phyloP scores from a whole-genome alignment of 2,113 vertebrate genomes.

The Passer domesticus region DNA sequence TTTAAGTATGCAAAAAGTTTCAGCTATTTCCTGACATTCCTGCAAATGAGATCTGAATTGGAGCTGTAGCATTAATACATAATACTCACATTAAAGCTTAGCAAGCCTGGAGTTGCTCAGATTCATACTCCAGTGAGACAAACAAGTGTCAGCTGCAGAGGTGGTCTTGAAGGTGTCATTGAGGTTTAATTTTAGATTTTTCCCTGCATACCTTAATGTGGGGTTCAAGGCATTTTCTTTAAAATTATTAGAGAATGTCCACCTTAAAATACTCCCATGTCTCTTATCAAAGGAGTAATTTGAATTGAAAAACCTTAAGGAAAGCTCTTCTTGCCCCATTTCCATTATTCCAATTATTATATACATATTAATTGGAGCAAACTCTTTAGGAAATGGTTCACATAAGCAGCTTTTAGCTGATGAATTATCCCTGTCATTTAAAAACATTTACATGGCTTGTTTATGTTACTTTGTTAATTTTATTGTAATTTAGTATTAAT shows the following conservation, averaged over 20 bases:
- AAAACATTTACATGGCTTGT: not conserved
- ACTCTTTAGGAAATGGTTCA: not conserved
- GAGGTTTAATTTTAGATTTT: not conserved
- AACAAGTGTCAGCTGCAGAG: not conserved
- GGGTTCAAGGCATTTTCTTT: not conserved
- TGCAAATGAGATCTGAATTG: not conserved
- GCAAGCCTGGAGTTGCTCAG: not conserved
- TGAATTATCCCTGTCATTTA: not conserved
- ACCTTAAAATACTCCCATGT: not conserved
- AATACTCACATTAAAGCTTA: not conserved
- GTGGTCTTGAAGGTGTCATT: not conserved
- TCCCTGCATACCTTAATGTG: not conserved
- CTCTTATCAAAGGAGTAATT: not conserved
- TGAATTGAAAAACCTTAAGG: not conserved
- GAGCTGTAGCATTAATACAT: not conserved
- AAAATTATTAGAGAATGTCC: not conserved
- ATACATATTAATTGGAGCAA: not conserved
- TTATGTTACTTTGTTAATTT: slow-evolving; percentile 23
- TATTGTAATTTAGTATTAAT: slow-evolving; percentile 44
- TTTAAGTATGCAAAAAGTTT: not conserved
- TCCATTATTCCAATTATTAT: not conserved
- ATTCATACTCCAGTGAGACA: not conserved
- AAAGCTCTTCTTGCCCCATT: not conserved
- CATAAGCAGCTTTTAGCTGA: not conserved
- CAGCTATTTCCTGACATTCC: not conserved